Evolutionary conservation across 2,797 vertebrate genomes (phyloP), one percentile per base, ranked within the genome.

Genomic region (Rhabdomys pumilio): DNA sequence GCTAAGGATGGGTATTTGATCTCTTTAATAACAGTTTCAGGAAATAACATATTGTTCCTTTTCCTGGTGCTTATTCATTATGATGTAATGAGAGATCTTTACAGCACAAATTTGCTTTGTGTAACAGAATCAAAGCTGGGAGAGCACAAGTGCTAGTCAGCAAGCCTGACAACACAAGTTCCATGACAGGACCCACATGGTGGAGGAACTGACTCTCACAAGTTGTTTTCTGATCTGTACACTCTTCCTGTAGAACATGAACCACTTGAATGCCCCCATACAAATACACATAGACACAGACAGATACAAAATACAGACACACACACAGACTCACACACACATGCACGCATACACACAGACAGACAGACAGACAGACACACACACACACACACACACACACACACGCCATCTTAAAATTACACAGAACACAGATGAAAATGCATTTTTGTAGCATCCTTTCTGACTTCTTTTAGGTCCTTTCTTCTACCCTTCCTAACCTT

Each of bases 81-180:
- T 6, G 12, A 86, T 69, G n/a, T 22, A 79, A 94, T 31, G 47
- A 92, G 77, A 79, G 75, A 90, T 24, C 75, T 17, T 93, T 67
- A 93, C 19, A 93, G 72, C 29, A 63, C 75, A 29, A 69, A 65
- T 93, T 38, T 73, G 34, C 17, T 83, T 86, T 44, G 53, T 15
- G 79, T 29, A 38, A 79, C 81, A 97, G 76, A 1, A 83, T 53
- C 65, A 73, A 29, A 57, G 24, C n/a, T 41, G 83, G 29, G 44
- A 41, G 29, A 85, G 63, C 31, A 67, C 17, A 85, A n/a, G 47
- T 8, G 12, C 31, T 50, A 44, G 61, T 24, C 61, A 67, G 61
- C 61, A 85, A 67, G 31, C 3, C 61, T 50, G 17, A 50, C 41
- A 65, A 85, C 0, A 0, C 83, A 34, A 22, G 17, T n/a, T 34